Evolutionary conservation across 2,888 invertebrate genomes (phyloP), one percentile per base, ranked within the genome.

Genomic region (Tenthredo livida): DNA sequence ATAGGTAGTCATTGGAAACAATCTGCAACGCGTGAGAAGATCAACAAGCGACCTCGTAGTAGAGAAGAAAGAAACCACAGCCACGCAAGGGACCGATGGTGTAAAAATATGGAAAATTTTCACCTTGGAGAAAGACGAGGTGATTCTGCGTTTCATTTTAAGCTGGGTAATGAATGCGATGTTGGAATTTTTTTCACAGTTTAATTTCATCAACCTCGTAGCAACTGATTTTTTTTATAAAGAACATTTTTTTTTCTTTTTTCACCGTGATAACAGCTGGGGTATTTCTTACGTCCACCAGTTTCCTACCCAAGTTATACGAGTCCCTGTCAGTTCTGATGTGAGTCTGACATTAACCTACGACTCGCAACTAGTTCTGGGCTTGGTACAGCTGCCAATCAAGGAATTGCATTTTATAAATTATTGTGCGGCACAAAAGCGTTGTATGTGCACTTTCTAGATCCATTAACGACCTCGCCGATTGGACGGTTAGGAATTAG

Each of bases 391-490:
- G 75, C 50, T 29, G 50, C 75, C 75, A 77, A 77, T 77, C 75
- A 50, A 54, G 25, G 77, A 50, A 77, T 77, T 54, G 77, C 47
- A 54, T 77, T 29, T 77, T 54, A 29, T 33, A 54, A 50, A 77
- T 77, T 77, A 54, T 77, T 29, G 29, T 77, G 17, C 77, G 29
- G 50, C 15, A 33, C 77, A 33, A 54, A 77, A 54, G 54, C 10
- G 29, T 17, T 50, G 17, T n/a, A 17, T 29, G 47, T 43, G 50
- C 54, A 77, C 77, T 77, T 77, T 77, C 77, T 77, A 77, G 77
- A 84, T 61, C 43, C 10, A 61, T 47, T 15, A 73, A 78, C 33
- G 50, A 61, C 73, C 83, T 84, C 40, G 58, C 17, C 61, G 80
- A 67, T 43, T 37, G 65, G 67, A 29, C 29, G 29, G 33, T 84